A percentile compares a stretch with the other conserved stretches of the same genome.
phyloP scores from a whole-genome alignment of 1,140 invertebrate genomes.

The Halesus radiatus region DNA sequence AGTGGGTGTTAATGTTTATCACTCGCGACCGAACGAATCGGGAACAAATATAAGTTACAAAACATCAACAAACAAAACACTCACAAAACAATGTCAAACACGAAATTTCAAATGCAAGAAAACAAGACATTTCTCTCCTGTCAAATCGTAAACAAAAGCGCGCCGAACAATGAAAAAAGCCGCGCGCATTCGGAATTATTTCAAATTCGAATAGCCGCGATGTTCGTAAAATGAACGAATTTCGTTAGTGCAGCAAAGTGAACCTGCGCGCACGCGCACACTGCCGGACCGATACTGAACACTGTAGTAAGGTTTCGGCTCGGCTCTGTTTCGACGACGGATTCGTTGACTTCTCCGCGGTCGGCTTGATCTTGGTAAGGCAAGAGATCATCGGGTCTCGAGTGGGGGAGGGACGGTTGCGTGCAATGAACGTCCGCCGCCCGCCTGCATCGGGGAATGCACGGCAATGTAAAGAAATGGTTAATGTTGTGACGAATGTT shows the following conservation, averaged over 20 bases:
- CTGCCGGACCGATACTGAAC: slow-evolving; percentile 37
- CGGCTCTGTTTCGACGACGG: not conserved
- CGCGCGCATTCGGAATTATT: slow-evolving; percentile 10
- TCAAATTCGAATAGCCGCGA: slow-evolving; percentile 31
- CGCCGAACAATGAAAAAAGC: not conserved
- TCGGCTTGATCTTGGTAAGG: not conserved
- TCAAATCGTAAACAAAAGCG: slow-evolving; percentile 30
- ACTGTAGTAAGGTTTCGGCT: not conserved
- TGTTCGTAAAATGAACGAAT: slow-evolving; percentile 2
- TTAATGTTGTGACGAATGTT: slow-evolving; percentile 47
- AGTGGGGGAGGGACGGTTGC: not conserved
- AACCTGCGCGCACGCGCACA: slow-evolving; percentile 36
- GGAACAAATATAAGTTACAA: not conserved
- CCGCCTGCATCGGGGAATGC: slow-evolving; percentile 38
- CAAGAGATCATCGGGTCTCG: slow-evolving; percentile 2
- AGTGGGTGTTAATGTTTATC: slow-evolving; percentile 22
- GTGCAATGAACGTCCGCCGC: slow-evolving; percentile 31
- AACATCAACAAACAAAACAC: too few species aligned
- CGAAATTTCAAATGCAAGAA: not conserved
- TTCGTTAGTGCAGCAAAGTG: not conserved
- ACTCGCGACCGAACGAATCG: not conserved
- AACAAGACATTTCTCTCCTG: not conserved
- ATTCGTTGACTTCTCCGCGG: slow-evolving; percentile 29
- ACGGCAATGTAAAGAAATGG: slow-evolving; percentile 41
- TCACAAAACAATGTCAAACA: slow-evolving; percentile 11